Evolutionary conservation across 2,888 invertebrate genomes (phyloP).

Genomic region (Drosophila atroscutellata): DNA sequence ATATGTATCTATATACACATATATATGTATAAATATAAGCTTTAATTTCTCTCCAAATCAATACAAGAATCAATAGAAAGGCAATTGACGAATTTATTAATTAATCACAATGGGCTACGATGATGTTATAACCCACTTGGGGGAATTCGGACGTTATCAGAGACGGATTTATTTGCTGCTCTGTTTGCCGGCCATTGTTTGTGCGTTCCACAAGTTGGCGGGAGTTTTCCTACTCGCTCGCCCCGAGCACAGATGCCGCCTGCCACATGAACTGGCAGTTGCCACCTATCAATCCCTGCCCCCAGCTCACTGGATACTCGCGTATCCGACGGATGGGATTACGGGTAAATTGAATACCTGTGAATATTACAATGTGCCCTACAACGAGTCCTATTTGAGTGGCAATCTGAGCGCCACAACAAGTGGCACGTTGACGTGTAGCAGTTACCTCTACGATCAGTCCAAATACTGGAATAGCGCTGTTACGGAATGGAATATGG

Average conservation of each 20-base stretch:
- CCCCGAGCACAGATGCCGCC: constrained; percentile 88
- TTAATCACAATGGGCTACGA: constrained; percentile 88
- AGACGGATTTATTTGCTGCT: constrained; percentile 89
- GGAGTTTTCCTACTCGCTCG: constrained; percentile 90
- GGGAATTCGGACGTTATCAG: constrained; percentile 90
- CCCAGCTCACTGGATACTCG: constrained; percentile 85
- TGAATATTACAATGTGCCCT: constrained; percentile 85
- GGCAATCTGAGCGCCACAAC: constrained; percentile 61
- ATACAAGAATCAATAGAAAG: not conserved
- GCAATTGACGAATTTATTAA: not conserved
- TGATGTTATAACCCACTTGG: constrained; percentile 89
- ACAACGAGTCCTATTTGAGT: constrained; percentile 71
- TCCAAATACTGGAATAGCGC: constrained; percentile 87
- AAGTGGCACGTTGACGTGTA: constrained; percentile 85
- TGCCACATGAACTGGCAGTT: constrained; percentile 85
- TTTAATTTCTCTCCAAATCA: not conserved
- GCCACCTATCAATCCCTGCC: constrained; percentile 83
- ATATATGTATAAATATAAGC: not conserved
- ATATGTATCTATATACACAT: not conserved
- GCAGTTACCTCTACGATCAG: constrained; percentile 87
- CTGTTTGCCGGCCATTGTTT: constrained; percentile 89
- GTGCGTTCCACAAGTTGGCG: constrained; percentile 90
- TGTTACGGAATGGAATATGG: constrained; percentile 89
- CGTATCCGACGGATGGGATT: constrained; percentile 86
- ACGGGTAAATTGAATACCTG: constrained; percentile 86